Conservation (phyloP, 2,113 vertebrate genomes). For the Leiothrix lutea region DNA sequence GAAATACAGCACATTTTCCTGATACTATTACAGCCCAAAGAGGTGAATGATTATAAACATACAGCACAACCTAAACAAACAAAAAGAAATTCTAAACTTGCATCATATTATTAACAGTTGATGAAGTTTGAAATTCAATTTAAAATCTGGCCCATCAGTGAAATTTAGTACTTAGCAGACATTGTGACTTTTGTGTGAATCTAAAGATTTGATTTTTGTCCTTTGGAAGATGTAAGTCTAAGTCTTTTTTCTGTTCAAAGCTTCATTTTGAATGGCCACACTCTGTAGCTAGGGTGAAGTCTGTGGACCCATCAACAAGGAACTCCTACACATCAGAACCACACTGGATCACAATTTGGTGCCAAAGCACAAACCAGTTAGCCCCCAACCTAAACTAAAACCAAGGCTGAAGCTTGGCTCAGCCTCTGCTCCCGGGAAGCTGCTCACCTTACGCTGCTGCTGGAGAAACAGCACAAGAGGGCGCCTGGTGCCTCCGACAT, state of each 20-base stretch:
- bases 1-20: neutral
- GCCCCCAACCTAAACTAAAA: neutral
- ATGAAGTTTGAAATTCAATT: neutral
- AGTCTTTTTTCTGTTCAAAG: neutral
- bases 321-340: neutral
- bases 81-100: neutral
- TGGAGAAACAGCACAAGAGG: conserved; percentile 1
- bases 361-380: neutral
- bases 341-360: accelerated
- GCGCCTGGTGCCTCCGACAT: neutral
- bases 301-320: neutral
- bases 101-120: neutral
- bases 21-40: neutral
- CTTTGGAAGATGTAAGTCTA: neutral
- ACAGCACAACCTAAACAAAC: neutral
- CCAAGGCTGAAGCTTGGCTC: neutral
- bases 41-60: neutral
- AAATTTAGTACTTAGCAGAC: neutral
- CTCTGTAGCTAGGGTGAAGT: neutral
- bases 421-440: neutral
- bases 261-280: neutral
- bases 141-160: neutral
- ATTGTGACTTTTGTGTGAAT: neutral
- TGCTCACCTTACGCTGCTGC: neutral
- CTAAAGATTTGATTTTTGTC: neutral